phyloP scores from a whole-genome alignment of 2,113 vertebrate species.

The Chrysemys picta region DNA sequence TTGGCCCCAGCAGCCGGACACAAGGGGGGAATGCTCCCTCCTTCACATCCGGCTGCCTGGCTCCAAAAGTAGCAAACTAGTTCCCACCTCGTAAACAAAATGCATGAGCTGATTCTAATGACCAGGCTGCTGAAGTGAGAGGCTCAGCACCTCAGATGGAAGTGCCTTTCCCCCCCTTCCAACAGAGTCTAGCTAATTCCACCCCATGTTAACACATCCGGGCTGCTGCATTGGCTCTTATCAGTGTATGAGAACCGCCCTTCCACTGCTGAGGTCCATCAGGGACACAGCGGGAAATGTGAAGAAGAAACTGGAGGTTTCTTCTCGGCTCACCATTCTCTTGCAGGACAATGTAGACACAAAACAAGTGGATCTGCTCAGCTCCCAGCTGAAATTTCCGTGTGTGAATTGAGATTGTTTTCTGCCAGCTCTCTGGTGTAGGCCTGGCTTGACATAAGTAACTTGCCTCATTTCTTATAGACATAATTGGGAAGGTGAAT shows the following conservation, averaged over 20 bases:
- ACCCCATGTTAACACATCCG: fast-evolving
- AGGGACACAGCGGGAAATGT: background rate
- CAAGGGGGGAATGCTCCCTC: background rate
- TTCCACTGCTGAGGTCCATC: background rate
- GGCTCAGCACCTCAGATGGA: background rate
- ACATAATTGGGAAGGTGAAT: too few relatives aligned
- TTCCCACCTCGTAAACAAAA: background rate
- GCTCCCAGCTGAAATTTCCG: background rate
- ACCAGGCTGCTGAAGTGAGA: background rate
- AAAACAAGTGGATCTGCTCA: background rate
- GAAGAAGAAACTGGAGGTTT: background rate
- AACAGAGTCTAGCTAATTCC: background rate
- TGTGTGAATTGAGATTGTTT: too few relatives aligned
- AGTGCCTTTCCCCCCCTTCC: background rate
- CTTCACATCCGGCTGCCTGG: background rate
- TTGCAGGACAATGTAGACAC: background rate
- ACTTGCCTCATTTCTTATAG: too few relatives aligned
- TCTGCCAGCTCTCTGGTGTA: too few relatives aligned
- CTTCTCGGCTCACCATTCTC: background rate
- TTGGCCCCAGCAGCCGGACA: background rate
- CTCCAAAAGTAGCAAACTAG: background rate
- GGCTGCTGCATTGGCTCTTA: background rate
- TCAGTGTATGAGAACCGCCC: background rate
- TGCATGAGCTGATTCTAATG: background rate
- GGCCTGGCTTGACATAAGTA: too few relatives aligned